Evolutionary conservation across 2,888 invertebrate genomes (phyloP).

Genomic region (Griposia aprilina): DNA sequence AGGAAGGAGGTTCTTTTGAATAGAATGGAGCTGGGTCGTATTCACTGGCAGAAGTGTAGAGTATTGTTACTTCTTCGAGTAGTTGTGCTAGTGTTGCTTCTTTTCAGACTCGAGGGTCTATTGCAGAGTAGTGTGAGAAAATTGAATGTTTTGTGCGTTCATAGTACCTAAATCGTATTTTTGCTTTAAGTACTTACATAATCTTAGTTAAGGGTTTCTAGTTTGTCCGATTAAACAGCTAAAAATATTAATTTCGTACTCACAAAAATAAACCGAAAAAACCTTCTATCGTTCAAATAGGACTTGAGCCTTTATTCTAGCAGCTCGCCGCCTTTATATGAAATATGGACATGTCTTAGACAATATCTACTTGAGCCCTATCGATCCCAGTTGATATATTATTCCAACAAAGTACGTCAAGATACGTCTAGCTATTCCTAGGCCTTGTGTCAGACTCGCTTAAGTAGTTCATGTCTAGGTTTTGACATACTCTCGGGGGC

Average conservation of each 20-base stretch:
- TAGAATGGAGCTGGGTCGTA: conserved; percentile 28
- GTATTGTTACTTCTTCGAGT: conserved; percentile 26
- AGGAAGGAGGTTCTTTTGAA: conserved; percentile 28
- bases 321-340: not conserved
- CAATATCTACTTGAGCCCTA: not conserved
- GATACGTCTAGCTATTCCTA: conserved; percentile 16
- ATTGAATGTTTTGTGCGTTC: not conserved
- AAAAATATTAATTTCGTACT: not conserved
- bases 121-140: not conserved
- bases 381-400: conserved; percentile 27
- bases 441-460: conserved; percentile 12
- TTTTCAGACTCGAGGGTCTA: conserved; percentile 13
- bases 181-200: not conserved
- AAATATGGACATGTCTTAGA: not conserved
- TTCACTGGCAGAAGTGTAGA: conserved; percentile 17
- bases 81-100: conserved; percentile 12
- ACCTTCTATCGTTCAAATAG: not conserved
- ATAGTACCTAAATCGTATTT: not conserved
- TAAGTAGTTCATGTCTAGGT: conserved; percentile 50
- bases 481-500: conserved; percentile 44
- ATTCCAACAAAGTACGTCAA: conserved; percentile 18
- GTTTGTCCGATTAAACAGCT: not conserved
- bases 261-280: not conserved
- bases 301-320: not conserved
- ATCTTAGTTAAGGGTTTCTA: not conserved